These are phyloP conservation scores for Bugulina stolonifera DNA, from an alignment of 2,888 invertebrate species.

Conservation along the genomic window DNA sequence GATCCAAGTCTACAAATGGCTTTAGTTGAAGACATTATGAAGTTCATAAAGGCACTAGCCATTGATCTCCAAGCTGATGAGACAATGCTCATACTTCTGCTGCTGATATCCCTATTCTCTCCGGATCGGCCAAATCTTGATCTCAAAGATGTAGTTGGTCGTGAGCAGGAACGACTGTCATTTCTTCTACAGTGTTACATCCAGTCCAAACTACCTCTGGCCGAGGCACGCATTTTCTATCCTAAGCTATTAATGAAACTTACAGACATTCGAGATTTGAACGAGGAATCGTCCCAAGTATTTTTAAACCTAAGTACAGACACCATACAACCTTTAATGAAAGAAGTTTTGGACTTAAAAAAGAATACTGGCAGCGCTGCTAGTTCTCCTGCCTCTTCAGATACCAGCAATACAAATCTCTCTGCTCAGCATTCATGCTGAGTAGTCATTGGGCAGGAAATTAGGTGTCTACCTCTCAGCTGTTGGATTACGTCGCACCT, in stretches of 20 bases:
- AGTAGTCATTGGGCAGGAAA: neutral
- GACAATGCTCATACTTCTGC: constrained; percentile 50
- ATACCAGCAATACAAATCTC: neutral
- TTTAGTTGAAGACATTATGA: constrained; percentile 52
- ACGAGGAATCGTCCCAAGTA: constrained; percentile 40
- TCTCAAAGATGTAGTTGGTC: constrained; percentile 41
- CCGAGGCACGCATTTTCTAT: constrained; percentile 66
- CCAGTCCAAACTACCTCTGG: constrained; percentile 65
- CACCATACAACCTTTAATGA: constrained; percentile 41
- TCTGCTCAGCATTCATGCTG: neutral
- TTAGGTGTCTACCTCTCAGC: neutral
- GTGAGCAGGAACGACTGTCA: constrained; percentile 62
- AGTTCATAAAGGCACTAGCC: constrained; percentile 51
- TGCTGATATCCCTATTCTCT: constrained; percentile 54
- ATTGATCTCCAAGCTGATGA: constrained; percentile 51
- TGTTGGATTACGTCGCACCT: too few species aligned
- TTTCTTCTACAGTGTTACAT: constrained; percentile 75
- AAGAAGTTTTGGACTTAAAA: constrained; percentile 40
- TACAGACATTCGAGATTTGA: constrained; percentile 52
- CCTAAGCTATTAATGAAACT: constrained; percentile 53
- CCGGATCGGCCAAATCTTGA: constrained; percentile 51
- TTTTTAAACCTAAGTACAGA: constrained; percentile 39
- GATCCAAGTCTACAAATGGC: constrained; percentile 31
- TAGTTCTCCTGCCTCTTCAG: constrained; percentile 14
- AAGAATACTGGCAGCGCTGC: constrained; percentile 2